Evolutionary conservation across 1,140 invertebrate species (phyloP), one percentile per base, ranked within the genome.

Genomic region (Drusus annulatus): DNA sequence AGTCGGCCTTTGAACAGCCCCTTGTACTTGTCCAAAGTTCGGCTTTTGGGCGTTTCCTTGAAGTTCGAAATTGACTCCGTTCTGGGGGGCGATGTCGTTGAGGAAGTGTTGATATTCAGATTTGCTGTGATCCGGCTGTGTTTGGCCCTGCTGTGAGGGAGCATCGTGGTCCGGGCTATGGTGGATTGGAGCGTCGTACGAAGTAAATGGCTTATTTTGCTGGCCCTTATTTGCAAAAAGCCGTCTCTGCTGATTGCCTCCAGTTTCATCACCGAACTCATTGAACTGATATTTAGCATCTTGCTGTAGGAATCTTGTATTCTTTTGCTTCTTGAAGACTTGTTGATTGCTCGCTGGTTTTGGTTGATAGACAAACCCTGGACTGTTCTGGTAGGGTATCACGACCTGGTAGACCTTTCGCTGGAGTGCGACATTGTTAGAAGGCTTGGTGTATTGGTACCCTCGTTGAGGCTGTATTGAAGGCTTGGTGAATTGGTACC

Each of bases 181-280:
- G 19, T 69, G 65, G 21, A 69, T 69, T n/a, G 65, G 65, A 19
- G 65, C 65, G n/a, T 69, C 65, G 65, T 69, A 69, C 0, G 65
- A 69, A 10, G 65, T 69, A 45, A 21, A 69, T 5, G 65, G 65
- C 8, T 69, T 69, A 1, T 36, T 69, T 5, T 56, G 17, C 15
- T 63, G 60, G 8, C 23, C 19, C 0, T 63, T n/a, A 2, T 17
- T 63, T 63, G 60, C 28, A 21, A 63, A 63, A 23, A 28, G 6
- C 2, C 23, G 60, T 63, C 23, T 63, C 15, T 63, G 36, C 4
- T 63, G 17, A 56, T 56, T 36, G 28, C 10, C 5, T 50, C 65
- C 6, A 23, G 15, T 69, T n/a, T 65, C 21, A 15, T 28, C 23
- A 17, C 28, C 25, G 21, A 16, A 25, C 16, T 13, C 7, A 65